Conservation (phyloP, 2,888 invertebrate species). For the Podotricha telesiphe region DNA sequence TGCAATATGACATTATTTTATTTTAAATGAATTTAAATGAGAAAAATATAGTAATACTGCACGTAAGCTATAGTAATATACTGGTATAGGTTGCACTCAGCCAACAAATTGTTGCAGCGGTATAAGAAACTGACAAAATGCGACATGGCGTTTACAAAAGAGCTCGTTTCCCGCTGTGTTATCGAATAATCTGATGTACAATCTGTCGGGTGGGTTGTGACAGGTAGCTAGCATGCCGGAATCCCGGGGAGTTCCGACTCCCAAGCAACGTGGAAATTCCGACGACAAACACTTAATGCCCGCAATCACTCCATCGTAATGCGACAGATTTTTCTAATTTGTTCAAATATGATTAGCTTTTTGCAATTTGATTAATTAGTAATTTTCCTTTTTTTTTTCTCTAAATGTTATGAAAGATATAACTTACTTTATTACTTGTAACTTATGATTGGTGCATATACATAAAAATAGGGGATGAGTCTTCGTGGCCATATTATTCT, state of each 20-base stretch:
- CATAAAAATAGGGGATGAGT: too few species aligned
- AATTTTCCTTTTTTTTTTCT: too few species aligned
- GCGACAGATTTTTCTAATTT: slow-evolving; percentile 40
- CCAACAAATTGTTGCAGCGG: slow-evolving; percentile 48
- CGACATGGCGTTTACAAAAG: slow-evolving; percentile 47
- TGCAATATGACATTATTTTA: neutral
- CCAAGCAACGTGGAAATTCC: slow-evolving; percentile 57
- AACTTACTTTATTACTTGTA: neutral
- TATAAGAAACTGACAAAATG: slow-evolving; percentile 45
- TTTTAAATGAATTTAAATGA: neutral
- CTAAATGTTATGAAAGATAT: too few species aligned
- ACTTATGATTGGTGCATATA: neutral
- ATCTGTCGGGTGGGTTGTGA: slow-evolving; percentile 53
- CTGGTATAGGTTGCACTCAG: slow-evolving; percentile 40
- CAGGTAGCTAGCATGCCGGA: slow-evolving; percentile 57
- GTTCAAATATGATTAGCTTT: slow-evolving; percentile 25
- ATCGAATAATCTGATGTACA: slow-evolving; percentile 50
- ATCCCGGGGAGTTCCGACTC: slow-evolving; percentile 57
- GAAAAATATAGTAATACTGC: neutral
- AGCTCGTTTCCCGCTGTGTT: slow-evolving; percentile 46
- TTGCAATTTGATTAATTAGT: neutral
- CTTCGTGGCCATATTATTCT: too few species aligned
- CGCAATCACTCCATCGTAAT: slow-evolving; percentile 48
- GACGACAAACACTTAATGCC: slow-evolving; percentile 58
- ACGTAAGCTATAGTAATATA: neutral